Base-by-base conservation (phyloP, 2,113 vertebrate species). In the Leucosticte australis region DNA sequence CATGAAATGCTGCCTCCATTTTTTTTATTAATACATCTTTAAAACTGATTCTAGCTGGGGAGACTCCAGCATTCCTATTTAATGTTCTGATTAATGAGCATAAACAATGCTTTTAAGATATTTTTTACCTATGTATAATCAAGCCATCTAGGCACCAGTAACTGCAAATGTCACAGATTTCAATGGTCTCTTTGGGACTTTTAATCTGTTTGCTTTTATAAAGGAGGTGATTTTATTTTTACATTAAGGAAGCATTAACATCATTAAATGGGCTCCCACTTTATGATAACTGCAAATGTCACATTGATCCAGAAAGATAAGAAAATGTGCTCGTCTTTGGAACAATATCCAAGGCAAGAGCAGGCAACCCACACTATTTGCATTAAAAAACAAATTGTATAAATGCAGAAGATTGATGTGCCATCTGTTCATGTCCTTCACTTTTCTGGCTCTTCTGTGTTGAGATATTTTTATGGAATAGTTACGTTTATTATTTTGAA, bases 361-460 rank as follows among this genome's bases (percentile, higher is more conserved):
- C 97, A 98, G 97, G 98, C 98, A 98, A 98, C 98, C 97, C 98
- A 98, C 98, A 98, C 98, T 98, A 98, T 98, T 98, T 98, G 98
- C 98, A 98, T 98, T 98, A 98, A 98, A 98, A 98, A 98, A 98
- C 98, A 98, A 98, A 98, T 98, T 98, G 98, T 98, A 98, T 98
- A 98, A 98, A 98, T 98, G 98, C 96, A 97, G 97, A 98, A 98
- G 98, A 98, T 98, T 98, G 98, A 98, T 98, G 97, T 97, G 96
- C 98, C 98, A 98, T 98, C 98, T 98, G 98, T 98, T 98, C 98
- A 97, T 97, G 98, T 98, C 98, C 98, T 98, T 98, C 98, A 98
- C 97, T 98, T 98, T 98, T 97, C 98, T 98, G 98, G 98, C 98
- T 98, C 98, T 97, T 98, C 97, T 98, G 96, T 98, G 98, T 98